Evolutionary conservation across 2,888 invertebrate genomes (phyloP), one percentile per base, ranked within the genome.

Genomic region (Brachyptera risi): DNA sequence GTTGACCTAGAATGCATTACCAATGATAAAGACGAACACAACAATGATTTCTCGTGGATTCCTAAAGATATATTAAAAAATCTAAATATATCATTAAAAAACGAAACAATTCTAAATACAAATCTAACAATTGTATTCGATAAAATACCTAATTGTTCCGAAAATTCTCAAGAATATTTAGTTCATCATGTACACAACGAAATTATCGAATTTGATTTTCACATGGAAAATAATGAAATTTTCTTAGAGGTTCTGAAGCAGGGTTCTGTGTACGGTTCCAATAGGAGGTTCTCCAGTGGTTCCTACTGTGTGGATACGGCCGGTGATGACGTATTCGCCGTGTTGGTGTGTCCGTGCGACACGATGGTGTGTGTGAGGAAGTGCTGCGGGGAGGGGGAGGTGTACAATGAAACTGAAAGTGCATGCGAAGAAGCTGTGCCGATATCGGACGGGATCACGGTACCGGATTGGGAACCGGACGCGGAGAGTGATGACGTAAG

Each of bases 181-280:
- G n/a, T n/a, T n/a, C n/a, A n/a, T n/a, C n/a, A n/a, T n/a, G n/a
- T n/a, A n/a, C n/a, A n/a, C n/a, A n/a, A n/a, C n/a, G n/a, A n/a
- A n/a, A n/a, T n/a, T n/a, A n/a, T n/a, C 15, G 54, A 54, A 31
- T 54, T 54, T 13, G 37, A 35, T 37, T 37, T 54, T 11, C 17
- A 19, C 23, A 38, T 54, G n/a, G 15, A 19, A n/a, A 21, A 54
- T 19, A 19, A 23, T 13, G 37, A 21, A 13, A 38, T 35, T 9
- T 13, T 31, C 11, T 21, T 54, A 21, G 54, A 54, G 9, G 35
- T 37, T n/a, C 9, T 54, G 37, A 54, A 31, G 17, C 15, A 54
- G 5, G 35, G 35, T 11, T 54, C 37, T n/a, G 19, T 54, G n/a
- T 13, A 35, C 23, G 54, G 19, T 4, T n/a, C n/a, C n/a, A n/a